A percentile compares a stretch with the other conserved stretches of the same genome.
phyloP scores from a whole-genome alignment of 2,797 vertebrate genomes.

The Gadopsis bispinosus region DNA sequence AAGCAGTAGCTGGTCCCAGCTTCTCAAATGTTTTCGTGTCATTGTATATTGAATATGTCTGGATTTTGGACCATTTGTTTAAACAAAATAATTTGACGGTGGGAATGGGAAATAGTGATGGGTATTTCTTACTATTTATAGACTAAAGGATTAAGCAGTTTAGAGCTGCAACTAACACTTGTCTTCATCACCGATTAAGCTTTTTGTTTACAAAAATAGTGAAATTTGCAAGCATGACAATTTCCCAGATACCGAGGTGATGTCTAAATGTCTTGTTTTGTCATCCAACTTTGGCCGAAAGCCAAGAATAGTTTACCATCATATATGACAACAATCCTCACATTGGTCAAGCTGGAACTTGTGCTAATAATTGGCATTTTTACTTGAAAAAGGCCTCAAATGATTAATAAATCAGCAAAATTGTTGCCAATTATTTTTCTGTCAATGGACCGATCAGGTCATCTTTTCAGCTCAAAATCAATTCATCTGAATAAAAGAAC shows the following conservation, averaged over 20 bases:
- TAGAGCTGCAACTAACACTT: not conserved
- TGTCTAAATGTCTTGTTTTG: not conserved
- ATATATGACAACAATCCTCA: not conserved
- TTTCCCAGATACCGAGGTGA: not conserved
- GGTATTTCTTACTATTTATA: not conserved
- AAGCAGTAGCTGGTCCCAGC: not conserved
- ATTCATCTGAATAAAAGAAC: constrained; percentile 18
- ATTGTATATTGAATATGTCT: not conserved
- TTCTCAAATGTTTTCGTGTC: constrained; percentile 3
- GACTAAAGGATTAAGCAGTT: not conserved
- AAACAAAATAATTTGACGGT: not conserved
- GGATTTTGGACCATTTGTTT: not conserved
- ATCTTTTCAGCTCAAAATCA: constrained; percentile 20
- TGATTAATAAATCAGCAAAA: not conserved
- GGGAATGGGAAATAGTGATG: not conserved
- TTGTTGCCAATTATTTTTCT: not conserved
- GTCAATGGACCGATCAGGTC: not conserved
- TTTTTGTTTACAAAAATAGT: not conserved
- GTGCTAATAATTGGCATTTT: not conserved
- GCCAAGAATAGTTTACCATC: not conserved
- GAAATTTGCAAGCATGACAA: not conserved
- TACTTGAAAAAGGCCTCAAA: not conserved
- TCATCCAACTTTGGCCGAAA: not conserved
- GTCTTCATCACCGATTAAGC: not conserved
- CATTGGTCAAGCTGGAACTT: not conserved